Conservation (phyloP, 2,113 vertebrate genomes). For the Choloepus hoffmanni region DNA sequence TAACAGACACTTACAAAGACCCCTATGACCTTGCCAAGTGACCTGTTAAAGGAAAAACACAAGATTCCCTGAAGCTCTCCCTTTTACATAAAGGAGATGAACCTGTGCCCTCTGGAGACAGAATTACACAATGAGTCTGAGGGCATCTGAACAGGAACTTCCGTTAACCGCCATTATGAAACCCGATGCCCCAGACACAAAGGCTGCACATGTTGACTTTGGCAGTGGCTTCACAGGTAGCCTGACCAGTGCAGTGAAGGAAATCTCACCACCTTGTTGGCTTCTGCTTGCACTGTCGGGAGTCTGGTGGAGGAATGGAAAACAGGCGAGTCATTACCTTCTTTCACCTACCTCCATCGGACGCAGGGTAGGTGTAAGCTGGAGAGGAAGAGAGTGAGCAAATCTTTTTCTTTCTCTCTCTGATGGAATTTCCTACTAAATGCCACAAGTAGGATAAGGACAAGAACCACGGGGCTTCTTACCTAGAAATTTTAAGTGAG, state of each 20-base stretch:
- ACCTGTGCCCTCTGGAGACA: neutral
- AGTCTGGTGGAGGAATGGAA: neutral
- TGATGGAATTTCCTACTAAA: neutral
- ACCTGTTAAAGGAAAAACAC: neutral
- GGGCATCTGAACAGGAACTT: conserved; percentile 34
- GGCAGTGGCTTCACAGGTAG: conserved; percentile 29
- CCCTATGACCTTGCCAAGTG: conserved; percentile 7
- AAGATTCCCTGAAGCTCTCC: conserved; percentile 7
- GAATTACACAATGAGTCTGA: neutral
- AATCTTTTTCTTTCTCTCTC: neutral
- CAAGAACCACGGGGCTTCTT: neutral
- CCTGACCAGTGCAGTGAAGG: neutral
- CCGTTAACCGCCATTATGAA: neutral
- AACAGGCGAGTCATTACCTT: neutral
- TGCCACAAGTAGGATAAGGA: neutral
- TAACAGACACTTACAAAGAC: neutral
- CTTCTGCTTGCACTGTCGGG: neutral
- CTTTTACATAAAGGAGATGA: conserved; percentile 24
- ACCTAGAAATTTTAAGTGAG: neutral
- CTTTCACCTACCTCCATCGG: neutral
- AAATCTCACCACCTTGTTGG: neutral
- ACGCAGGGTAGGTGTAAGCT: neutral
- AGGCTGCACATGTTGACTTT: conserved; percentile 36
- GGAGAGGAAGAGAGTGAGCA: neutral
- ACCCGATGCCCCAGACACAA: conserved; percentile 35